phyloP scores from a whole-genome alignment of 2,113 vertebrate genomes.

The Microtus ochrogaster region DNA sequence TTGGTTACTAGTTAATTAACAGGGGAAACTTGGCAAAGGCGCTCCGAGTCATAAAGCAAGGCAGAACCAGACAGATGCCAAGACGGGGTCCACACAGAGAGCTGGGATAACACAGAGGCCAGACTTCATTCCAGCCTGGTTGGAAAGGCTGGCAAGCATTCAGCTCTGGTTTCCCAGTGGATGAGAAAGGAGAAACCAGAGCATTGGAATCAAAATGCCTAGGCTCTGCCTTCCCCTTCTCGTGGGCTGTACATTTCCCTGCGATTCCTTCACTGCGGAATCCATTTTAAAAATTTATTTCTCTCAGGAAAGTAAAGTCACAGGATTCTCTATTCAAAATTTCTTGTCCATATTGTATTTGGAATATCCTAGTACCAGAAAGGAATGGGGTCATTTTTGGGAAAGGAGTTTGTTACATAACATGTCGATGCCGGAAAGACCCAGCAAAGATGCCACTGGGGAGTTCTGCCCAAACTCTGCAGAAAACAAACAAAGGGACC shows the following conservation, averaged over 20 bases:
- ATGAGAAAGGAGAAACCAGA: background rate
- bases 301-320: slow-evolving; percentile 45
- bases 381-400: background rate
- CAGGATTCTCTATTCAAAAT: slow-evolving; percentile 30
- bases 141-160: background rate
- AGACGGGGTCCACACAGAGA: background rate
- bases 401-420: slow-evolving; percentile 6
- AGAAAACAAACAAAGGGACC: background rate
- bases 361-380: background rate
- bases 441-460: too few species aligned
- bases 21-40: background rate
- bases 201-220: background rate
- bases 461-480: background rate
- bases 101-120: background rate
- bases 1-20: background rate
- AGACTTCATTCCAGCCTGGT: background rate
- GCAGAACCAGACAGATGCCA: background rate
- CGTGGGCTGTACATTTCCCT: background rate
- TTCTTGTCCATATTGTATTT: background rate
- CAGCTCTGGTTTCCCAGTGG: background rate
- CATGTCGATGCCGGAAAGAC: background rate
- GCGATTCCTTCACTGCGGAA: background rate
- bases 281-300: slow-evolving; percentile 3
- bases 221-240: background rate
- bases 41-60: background rate